These are phyloP conservation scores for Ptilonorhynchus violaceus DNA, from an alignment of 2,113 vertebrate species.

Conservation along the genomic window DNA sequence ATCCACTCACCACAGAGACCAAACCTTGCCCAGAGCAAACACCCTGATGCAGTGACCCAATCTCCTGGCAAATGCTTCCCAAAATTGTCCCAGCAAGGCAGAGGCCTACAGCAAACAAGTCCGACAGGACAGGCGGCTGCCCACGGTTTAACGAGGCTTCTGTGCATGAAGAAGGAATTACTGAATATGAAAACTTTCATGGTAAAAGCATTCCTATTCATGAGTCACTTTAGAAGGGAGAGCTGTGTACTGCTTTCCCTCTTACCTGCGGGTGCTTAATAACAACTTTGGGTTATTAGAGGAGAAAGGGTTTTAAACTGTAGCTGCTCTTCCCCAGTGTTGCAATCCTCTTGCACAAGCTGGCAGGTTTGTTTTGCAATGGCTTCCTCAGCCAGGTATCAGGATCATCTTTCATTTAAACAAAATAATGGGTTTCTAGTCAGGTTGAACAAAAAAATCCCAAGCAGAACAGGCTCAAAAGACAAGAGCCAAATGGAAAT, in stretches of 20 bases:
- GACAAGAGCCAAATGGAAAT: slow-evolving; percentile 18
- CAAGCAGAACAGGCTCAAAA: not conserved
- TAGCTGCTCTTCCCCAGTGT: not conserved
- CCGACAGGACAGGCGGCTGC: not conserved
- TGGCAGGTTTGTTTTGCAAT: not conserved
- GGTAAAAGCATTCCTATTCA: not conserved
- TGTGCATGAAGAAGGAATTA: not conserved
- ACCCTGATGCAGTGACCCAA: not conserved
- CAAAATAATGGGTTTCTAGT: slow-evolving; percentile 2
- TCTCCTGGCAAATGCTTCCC: not conserved
- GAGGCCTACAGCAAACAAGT: not conserved
- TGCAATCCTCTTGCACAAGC: not conserved
- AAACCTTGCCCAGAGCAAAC: not conserved
- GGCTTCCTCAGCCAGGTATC: not conserved
- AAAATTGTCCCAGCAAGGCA: not conserved
- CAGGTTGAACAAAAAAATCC: not conserved
- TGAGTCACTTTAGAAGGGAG: not conserved
- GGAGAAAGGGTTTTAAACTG: not conserved
- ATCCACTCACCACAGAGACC: not conserved
- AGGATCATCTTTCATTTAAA: slow-evolving; percentile 29
- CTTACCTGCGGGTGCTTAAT: not conserved
- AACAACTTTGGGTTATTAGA: not conserved
- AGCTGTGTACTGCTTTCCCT: not conserved
- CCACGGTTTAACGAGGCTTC: not conserved
- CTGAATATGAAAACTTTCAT: not conserved